Evolutionary conservation across 2,113 vertebrate species (phyloP).

Genomic region (Piaya cayana): DNA sequence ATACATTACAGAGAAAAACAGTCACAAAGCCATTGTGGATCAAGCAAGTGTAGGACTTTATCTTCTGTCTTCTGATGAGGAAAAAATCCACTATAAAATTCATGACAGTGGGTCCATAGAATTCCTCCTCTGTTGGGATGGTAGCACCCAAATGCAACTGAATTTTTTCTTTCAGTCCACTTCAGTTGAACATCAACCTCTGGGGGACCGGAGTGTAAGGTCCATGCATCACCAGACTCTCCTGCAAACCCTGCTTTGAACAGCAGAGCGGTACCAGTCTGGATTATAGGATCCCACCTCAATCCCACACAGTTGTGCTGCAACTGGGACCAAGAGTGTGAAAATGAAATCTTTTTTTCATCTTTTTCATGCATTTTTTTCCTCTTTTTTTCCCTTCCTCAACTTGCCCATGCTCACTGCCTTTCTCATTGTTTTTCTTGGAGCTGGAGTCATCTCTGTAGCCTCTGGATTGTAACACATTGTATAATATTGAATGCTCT

Average conservation of each 20-base stretch:
- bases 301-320: not conserved
- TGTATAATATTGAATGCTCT: not conserved
- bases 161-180: not conserved
- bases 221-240: not conserved
- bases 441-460: not conserved
- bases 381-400: not conserved
- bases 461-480: not conserved
- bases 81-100: not conserved
- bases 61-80: not conserved
- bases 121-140: not conserved
- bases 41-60: not conserved
- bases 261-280: not conserved
- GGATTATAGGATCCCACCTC: not conserved
- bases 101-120: not conserved
- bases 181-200: not conserved
- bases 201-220: not conserved
- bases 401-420: not conserved
- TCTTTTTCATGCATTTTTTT: not conserved
- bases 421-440: not conserved
- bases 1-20: not conserved
- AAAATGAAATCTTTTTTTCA: not conserved
- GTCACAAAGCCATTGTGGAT: not conserved
- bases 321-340: not conserved
- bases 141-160: not conserved
- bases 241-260: not conserved